Percentiles rank a stretch among this genome's conserved stretches.
These are phyloP conservation scores for Fulmarus glacialis DNA, from an alignment of 2,113 vertebrate species.

Conservation along the genomic window DNA sequence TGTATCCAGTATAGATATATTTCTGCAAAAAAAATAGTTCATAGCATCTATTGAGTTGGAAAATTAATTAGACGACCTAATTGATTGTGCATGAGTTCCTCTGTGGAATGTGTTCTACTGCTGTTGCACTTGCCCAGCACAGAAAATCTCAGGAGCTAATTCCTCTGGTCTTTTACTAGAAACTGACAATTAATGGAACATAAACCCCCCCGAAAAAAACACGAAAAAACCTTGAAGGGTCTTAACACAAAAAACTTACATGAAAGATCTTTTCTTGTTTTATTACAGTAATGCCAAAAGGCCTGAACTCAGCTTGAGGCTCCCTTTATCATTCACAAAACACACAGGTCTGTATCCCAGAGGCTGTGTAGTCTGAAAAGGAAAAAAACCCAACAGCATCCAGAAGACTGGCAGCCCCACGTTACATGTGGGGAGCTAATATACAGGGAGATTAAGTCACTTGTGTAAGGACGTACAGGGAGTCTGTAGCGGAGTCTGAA, in stretches of 20 bases:
- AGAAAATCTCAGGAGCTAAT: constrained; percentile 28
- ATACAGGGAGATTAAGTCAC: constrained; percentile 50
- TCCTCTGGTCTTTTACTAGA: not conserved
- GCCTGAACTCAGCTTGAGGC: not conserved
- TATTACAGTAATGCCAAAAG: not conserved
- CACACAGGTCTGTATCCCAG: not conserved
- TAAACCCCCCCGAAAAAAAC: not conserved
- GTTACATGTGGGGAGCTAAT: constrained; percentile 33
- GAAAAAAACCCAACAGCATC: constrained; percentile 11
- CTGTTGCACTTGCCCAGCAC: not conserved
- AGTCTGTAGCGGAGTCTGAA: constrained; percentile 58
- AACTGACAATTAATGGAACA: not conserved
- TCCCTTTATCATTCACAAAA: constrained; percentile 6
- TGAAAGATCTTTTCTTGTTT: not conserved
- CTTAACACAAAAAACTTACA: not conserved
- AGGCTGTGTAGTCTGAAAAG: constrained; percentile 30
- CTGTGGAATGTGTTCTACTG: constrained; percentile 69
- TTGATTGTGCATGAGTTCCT: constrained; percentile 73
- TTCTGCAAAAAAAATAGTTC: constrained; percentile 14
- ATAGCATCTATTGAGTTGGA: constrained; percentile 69
- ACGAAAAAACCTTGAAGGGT: not conserved
- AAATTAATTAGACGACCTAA: constrained; percentile 73
- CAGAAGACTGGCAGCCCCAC: not conserved
- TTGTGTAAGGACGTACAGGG: constrained; percentile 14
- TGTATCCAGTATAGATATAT: constrained; percentile 6